Base-by-base conservation (phyloP, 1,140 invertebrate genomes). In the Zophobas atratus region DNA sequence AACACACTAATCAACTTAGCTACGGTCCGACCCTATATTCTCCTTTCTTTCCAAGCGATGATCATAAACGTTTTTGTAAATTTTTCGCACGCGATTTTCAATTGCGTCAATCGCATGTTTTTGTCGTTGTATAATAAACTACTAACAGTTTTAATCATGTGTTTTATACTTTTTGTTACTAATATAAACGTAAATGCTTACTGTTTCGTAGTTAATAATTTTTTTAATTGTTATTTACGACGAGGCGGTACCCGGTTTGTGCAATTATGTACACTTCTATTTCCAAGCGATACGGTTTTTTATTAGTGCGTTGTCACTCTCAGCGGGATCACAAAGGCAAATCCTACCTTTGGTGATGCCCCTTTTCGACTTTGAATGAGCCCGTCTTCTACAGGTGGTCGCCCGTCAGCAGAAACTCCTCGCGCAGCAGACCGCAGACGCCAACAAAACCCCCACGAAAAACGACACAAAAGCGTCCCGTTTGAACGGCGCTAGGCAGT, bases 381-480 rank as follows among this genome's bases (percentile, higher is more conserved):
- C 20, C 20, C 20, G 20, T 20, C 20, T 20, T 20, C 20, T 20
- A 20, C 46, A 72, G 70, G 70, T 72, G 32, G 70, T 55, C 46
- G 70, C 70, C 0, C 87, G 88, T 36, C 60, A 67, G 33, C 60
- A 67, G 33, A 67, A 67, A 83, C 83, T 91, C 79, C 80, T 91
- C 48, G 89, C 90, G 35, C 89, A 91, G 79, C 90, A 90, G n/a
- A 79, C 81, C 83, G 8, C 82, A 78, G 76, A 84, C 83, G 49
- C 81, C 83, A 33, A 79, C 81, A 6, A 84, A 86, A 20, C 71
- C 84, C 39, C 81, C 83, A 73, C 83, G 60, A 85, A 85, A 20
- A 73, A 77, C 83, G 80, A 82, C 77, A 83, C 82, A 79, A 77
- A 89, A 88, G 90, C 77, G 77, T 84, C 79, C 0, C 67, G 83